Conservation (phyloP, 2,113 vertebrate genomes). For the Odobenus rosmarus region DNA sequence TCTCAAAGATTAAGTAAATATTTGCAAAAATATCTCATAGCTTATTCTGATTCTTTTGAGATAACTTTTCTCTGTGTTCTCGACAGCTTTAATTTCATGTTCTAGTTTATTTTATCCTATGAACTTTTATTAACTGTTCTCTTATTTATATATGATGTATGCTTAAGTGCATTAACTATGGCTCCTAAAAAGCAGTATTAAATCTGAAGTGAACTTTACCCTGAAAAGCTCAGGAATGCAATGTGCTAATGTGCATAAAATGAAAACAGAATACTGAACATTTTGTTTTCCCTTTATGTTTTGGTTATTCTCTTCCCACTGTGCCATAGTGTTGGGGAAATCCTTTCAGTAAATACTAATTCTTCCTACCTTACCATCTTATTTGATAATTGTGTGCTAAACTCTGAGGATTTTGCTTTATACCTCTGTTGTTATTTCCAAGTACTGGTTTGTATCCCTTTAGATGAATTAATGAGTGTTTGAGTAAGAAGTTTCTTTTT, state of each 20-base stretch:
- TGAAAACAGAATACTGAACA: constrained; percentile 32
- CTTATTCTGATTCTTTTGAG: neutral
- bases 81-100: constrained; percentile 78
- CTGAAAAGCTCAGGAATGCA: neutral
- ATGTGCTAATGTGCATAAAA: constrained; percentile 2
- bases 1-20: constrained; percentile 46
- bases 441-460: neutral
- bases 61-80: constrained; percentile 54
- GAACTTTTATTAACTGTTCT: constrained; percentile 64
- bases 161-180: neutral
- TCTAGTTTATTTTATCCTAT: constrained; percentile 31
- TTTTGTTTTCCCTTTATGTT: constrained; percentile 14
- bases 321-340: neutral
- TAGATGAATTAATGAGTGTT: neutral
- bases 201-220: constrained; percentile 22
- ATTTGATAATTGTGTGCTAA: neutral
- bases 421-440: neutral
- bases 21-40: constrained; percentile 68
- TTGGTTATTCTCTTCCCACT: constrained; percentile 19
- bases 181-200: neutral
- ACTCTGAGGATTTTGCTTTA: constrained; percentile 14
- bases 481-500: neutral
- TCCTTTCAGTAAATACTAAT: neutral
- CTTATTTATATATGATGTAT: neutral
- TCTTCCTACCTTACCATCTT: neutral